Conservation (phyloP, 2,113 vertebrate species). For the Hemibagrus wyckioides region DNA sequence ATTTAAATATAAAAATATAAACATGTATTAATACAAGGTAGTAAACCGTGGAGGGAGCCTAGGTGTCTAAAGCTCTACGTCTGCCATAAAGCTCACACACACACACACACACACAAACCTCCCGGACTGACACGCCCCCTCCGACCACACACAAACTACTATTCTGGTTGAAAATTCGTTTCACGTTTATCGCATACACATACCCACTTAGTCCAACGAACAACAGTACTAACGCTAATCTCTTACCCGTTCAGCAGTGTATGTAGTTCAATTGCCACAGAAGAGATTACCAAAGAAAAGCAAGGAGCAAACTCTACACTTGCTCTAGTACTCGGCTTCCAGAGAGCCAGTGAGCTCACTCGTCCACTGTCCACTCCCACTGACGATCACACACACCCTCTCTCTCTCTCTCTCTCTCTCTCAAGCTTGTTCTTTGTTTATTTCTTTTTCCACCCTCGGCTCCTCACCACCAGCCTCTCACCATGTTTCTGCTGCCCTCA, state of each 20-base stretch:
- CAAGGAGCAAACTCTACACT: not conserved
- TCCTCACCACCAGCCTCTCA: conserved; percentile 14
- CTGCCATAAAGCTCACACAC: not conserved
- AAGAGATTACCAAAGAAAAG: not conserved
- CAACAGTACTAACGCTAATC: not conserved
- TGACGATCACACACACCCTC: not conserved
- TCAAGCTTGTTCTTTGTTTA: conserved; percentile 29
- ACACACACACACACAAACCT: not conserved
- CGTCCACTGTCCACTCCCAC: conserved; percentile 41
- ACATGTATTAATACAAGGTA: not conserved
- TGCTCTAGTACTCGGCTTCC: conserved; percentile 11
- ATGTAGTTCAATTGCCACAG: not conserved
- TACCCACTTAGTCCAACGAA: not conserved
- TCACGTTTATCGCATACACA: not conserved
- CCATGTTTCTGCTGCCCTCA: not conserved
- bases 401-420: not conserved
- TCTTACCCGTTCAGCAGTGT: too few relatives aligned
- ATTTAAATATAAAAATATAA: not conserved
- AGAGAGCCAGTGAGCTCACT: conserved; percentile 13
- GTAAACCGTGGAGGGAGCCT: conserved; percentile 2
- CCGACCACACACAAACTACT: not conserved
- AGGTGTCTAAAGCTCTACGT: not conserved
- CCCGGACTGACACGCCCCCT: conserved; percentile 33
- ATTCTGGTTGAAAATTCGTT: not conserved
- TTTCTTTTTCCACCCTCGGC: conserved; percentile 35